phyloP scores from a whole-genome alignment of 2,113 vertebrate species.

The Misgurnus anguillicaudatus region DNA sequence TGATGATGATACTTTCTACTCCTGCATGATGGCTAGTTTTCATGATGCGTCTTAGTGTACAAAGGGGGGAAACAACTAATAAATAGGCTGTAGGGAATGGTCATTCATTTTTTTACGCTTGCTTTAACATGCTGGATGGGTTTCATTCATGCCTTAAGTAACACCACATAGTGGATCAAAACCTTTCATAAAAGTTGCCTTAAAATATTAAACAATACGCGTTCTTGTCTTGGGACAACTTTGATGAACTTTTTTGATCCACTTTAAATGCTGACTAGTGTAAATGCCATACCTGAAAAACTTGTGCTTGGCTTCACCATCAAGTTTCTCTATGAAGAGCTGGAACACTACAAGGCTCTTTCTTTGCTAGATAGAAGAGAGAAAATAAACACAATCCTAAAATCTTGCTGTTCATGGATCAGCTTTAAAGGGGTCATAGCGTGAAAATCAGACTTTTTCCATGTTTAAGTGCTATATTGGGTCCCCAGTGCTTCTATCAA shows the following conservation, averaged over 20 bases:
- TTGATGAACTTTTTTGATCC: no score
- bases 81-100: not conserved
- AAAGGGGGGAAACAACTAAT: conserved; percentile 45
- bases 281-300: conserved; percentile 84
- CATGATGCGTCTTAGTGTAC: conserved; percentile 83
- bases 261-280: no score
- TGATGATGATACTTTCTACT: conserved; percentile 86
- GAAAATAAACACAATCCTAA: not conserved
- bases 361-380: conserved; percentile 78
- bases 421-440: no score
- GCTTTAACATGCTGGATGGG: not conserved
- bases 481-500: no score
- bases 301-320: conserved; percentile 84
- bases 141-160: no score
- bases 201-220: no score
- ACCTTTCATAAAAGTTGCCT: no score
- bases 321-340: conserved; percentile 87
- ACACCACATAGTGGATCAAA: no score
- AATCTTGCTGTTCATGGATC: not conserved
- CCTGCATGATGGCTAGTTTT: conserved; percentile 90
- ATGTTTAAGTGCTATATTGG: no score
- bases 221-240: no score
- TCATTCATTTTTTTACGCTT: not conserved
- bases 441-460: no score
- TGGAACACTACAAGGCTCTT: conserved; percentile 85